These are phyloP conservation scores for Eurois occulta DNA, from an alignment of 2,888 invertebrate genomes.

Conservation along the genomic window DNA sequence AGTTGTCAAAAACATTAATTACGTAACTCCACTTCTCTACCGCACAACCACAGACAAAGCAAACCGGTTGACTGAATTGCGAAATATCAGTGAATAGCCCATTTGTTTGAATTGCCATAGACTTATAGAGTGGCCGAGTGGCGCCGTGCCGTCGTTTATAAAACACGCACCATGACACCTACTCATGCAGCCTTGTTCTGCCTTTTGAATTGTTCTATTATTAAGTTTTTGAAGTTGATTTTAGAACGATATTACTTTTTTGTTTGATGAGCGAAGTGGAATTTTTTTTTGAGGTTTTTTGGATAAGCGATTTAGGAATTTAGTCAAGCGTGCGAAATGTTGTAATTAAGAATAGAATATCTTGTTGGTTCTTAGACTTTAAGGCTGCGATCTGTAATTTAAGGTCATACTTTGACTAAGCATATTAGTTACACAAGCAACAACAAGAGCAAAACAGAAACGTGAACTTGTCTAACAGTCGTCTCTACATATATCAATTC, in stretches of 20 bases:
- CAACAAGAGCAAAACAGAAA: too few species aligned
- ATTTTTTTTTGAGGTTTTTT: not conserved
- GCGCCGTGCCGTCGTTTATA: conserved; percentile 83
- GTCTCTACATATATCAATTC: too few species aligned
- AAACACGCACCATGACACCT: conserved; percentile 77
- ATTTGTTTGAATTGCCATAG: conserved; percentile 81
- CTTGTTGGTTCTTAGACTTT: not conserved
- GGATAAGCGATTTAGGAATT: not conserved
- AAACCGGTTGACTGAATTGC: conserved; percentile 57
- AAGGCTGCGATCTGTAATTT: not conserved
- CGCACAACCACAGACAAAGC: conserved; percentile 53
- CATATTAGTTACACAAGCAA: too few species aligned
- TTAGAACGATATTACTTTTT: conserved; percentile 57
- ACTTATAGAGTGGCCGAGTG: conserved; percentile 74
- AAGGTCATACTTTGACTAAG: too few species aligned
- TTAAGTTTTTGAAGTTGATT: conserved; percentile 49
- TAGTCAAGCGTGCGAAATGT: not conserved
- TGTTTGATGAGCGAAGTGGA: conserved; percentile 24
- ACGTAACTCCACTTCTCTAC: conserved; percentile 48
- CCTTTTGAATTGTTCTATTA: conserved; percentile 60
- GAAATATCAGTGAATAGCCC: conserved; percentile 67
- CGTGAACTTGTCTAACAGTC: too few species aligned
- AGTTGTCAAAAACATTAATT: conserved; percentile 47
- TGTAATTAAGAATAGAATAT: not conserved
- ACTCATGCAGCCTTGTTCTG: conserved; percentile 52